Base-by-base conservation (phyloP, 2,113 vertebrate species). In the Mormoops blainvillei region DNA sequence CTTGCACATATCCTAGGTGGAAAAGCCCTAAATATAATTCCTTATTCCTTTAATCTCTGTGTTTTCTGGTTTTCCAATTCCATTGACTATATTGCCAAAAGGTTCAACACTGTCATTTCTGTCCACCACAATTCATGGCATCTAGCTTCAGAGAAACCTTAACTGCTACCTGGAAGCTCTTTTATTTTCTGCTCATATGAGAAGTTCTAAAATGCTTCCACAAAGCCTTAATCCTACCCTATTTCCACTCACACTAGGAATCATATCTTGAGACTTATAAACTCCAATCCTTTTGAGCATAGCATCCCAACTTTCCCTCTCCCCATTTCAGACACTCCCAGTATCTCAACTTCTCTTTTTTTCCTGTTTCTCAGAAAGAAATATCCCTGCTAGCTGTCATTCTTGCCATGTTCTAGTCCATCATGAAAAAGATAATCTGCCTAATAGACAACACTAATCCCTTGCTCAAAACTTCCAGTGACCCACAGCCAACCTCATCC, bases 111-210 rank as follows among this genome's bases (percentile, higher is more conserved):
- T 76, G 5, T 91, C 77, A 85, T 0, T 52, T 91, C 45, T 24
- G 4, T 52, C 61, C 14, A 77, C 63, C 50, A 93, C 19, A 93
- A 89, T 88, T 91, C 48, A 67, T 77, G 50, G 31, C 38, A 63
- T 76, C 7, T 88, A 93, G 38, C 91, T 36, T 78, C 54, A 88
- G n/a, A 41, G 81, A 86, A 91, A 36, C 12, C 80, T 85, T 81
- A 91, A 50, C 19, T 95, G 56, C 76, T 91, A 18, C 71, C 76
- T 45, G 96, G 7, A 92, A 84, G 28, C 54, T 65, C 61, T 84
- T 91, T 76, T 73, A 94, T 50, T 95, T 97, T 93, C 67, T 88
- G 18, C 45, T 65, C 24, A 76, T 68, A 45, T 68, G 52, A 86
- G 70, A 89, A 48, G 28, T 82, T 94, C 38, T 71, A 84, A 94